Evolutionary conservation across 2,113 vertebrate genomes (phyloP).

Genomic region (Silurus meridionalis): DNA sequence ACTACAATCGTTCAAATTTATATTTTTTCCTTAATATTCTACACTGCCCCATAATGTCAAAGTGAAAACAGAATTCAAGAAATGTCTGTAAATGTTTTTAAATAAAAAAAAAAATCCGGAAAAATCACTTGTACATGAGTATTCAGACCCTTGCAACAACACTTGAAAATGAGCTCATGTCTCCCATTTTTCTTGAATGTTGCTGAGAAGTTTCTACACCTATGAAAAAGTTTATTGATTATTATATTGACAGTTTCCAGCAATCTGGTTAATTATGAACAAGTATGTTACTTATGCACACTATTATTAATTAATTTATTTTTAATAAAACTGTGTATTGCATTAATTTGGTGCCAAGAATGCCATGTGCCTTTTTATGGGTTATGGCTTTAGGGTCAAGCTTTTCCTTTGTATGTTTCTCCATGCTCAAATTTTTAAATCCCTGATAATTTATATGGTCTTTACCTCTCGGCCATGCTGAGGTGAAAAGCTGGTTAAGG

Average conservation of each 20-base stretch:
- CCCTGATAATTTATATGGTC: slow-evolving; percentile 24
- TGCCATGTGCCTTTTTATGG: not conserved
- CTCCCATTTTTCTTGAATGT: too few relatives aligned
- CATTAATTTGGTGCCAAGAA: not conserved
- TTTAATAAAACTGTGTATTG: not conserved
- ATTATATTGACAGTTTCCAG: too few relatives aligned
- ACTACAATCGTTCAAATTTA: too few relatives aligned
- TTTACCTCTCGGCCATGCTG: slow-evolving; percentile 36
- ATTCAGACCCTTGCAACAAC: too few relatives aligned
- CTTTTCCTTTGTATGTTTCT: slow-evolving; percentile 24
- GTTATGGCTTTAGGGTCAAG: not conserved
- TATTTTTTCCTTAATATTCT: not conserved
- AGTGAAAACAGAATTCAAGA: too few relatives aligned
- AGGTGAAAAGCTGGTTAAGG: slow-evolving; percentile 44
- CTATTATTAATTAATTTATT: not conserved
- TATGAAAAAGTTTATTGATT: not conserved
- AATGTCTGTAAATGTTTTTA: too few relatives aligned
- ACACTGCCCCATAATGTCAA: too few relatives aligned
- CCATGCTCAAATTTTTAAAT: slow-evolving; percentile 3
- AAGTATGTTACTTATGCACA: too few relatives aligned
- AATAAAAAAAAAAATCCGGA: too few relatives aligned
- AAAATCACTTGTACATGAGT: too few relatives aligned
- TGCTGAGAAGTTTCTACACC: too few relatives aligned
- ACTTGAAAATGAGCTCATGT: too few relatives aligned
- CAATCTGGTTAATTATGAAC: not conserved